Base-by-base conservation (phyloP, 2,797 vertebrate genomes). In the Cyclopterus lumpus region DNA sequence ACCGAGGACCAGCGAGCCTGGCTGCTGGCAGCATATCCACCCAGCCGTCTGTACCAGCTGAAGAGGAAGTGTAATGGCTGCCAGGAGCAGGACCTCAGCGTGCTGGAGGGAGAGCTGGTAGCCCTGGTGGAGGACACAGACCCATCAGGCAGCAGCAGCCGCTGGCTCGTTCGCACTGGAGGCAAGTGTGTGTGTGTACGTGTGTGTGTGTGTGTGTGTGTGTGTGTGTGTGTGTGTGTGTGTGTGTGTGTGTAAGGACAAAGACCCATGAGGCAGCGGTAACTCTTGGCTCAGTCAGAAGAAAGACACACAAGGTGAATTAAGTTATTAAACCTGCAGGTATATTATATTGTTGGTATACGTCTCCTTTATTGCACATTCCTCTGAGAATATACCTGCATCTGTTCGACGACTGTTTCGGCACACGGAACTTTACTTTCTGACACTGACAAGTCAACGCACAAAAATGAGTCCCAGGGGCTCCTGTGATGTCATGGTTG, bases 61-160 rank as follows among this genome's bases (percentile, higher is more conserved):
- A 99, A 97, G 93, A 97, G 98, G 77, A 99, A 97, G 87, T 99
- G 97, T 88, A 99, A 99, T 0, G 97, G 97, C 46, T 96, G 96
- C 0, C 98, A 99, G 91, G 97, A 99, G 54, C 86, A 95, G 20
- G 98, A 99, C 90, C 95, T 98, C 60, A 94, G 95, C 85, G 93
- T 99, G 87, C 94, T 97, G 75, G 97, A 98, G 91, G 98, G 97
- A 60, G 97, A 99, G 71, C 86, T 99, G 91, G 97, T 99, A 89
- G 98, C 96, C 60, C 93, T 96, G 82, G 77, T 98, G 86, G 95
- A 99, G 89, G 95, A 96, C 83, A 95, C 93, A 4, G 98, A 99
- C 84, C 97, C 97, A 1, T 83, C 96, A 5, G 97, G 97, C 85
- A 99, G 97, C 89, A 95, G 90, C 16, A 95, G 95, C 92, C 96